A percentile compares a stretch with the other conserved stretches of the same genome.
Evolutionary conservation across 2,888 invertebrate genomes (phyloP).

Genomic region (Cheilosia soror): DNA sequence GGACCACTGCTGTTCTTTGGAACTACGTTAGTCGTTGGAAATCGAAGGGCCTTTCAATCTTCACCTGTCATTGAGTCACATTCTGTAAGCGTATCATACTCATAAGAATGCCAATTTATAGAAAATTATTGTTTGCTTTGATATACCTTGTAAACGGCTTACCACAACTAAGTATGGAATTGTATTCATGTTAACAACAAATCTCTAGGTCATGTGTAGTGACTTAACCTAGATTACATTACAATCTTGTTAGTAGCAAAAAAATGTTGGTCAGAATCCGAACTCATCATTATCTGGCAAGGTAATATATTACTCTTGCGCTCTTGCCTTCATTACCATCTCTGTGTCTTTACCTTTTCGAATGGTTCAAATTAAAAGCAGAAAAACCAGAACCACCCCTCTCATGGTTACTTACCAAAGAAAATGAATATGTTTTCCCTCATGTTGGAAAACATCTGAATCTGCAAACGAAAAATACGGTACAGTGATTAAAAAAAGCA

Average conservation of each 20-base stretch:
- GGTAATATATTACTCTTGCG: background rate
- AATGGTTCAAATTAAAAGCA: constrained; percentile 9
- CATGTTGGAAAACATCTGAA: background rate
- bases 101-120: too few species aligned
- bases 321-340: constrained; percentile 7
- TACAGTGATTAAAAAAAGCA: constrained; percentile 68
- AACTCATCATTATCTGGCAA: background rate
- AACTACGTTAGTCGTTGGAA: too few species aligned
- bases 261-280: background rate
- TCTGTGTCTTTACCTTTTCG: constrained; percentile 35
- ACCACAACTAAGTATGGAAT: too few species aligned
- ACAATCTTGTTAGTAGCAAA: background rate
- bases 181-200: too few species aligned
- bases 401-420: constrained; percentile 16
- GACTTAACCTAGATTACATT: background rate
- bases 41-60: too few species aligned
- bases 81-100: too few species aligned
- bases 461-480: constrained; percentile 51
- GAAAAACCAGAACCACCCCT: constrained; percentile 8
- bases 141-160: too few species aligned
- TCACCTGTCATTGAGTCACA: too few species aligned
- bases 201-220: too few species aligned
- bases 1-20: too few species aligned
- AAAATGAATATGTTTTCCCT: constrained; percentile 46
- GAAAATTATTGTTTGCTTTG: too few species aligned